Evolutionary conservation across 2,113 vertebrate genomes (phyloP), one percentile per base, ranked within the genome.

Genomic region (Xyrauchen texanus): DNA sequence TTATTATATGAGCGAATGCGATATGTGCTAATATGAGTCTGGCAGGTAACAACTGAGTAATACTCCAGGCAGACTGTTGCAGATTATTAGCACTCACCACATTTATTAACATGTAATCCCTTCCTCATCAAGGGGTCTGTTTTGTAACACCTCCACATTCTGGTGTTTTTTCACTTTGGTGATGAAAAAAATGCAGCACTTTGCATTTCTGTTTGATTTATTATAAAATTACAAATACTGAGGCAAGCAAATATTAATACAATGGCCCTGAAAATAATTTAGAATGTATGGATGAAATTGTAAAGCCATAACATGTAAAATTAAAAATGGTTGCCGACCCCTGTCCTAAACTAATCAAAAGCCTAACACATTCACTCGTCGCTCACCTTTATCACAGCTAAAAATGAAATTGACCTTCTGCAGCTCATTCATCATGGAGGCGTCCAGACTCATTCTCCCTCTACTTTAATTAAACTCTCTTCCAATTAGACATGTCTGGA

Each of bases 391-490:
- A 16, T 63, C 46, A 8, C 58, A n/a, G 46, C 49, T 64, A 57
- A 74, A 75, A 51, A 21, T 75, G 61, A 42, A 7, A 42, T 45
- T 55, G 21, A 7, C 15, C 57, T 72, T 52, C 51, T 0, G 9
- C 45, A 16, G 70, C 44, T 82, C 42, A 34, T 83, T 71, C 44
- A 62, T 73, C 67, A 34, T 34, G 3, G 21, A 69, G 44, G 63
- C 58, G 34, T 63, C 10, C 45, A 65, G 65, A 77, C 68, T 65
- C 46, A 76, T 76, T 83, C 62, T 70, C 65, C 57, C 53, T 66
- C 67, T 79, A 60, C 67, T 80, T 72, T 83, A 83, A 83, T 83
- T 83, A 83, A 80, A 80, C 68, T 73, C 61, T 68, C 46, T 68
- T 74, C 46, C 16, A 52, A 77, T 71, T 60, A 80, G 78, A 83